Evolutionary conservation across 2,888 invertebrate species (phyloP), one percentile per base, ranked within the genome.

Genomic region (Coleophora deauratella): DNA sequence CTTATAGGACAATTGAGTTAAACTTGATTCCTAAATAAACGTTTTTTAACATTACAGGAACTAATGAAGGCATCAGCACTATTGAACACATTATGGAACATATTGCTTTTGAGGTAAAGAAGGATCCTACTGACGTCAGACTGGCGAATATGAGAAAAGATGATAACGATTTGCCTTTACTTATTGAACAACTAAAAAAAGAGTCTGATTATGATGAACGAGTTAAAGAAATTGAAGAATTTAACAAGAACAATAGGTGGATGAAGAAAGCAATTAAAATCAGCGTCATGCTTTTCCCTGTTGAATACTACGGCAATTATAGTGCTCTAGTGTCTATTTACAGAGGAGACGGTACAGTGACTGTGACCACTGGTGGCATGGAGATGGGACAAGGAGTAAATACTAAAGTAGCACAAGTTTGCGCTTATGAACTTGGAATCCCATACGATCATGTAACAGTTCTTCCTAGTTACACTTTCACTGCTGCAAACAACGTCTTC

Each of bases 321-420:
- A 80, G 88, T 33, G 88, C 88, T 0, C 66, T 89, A 45, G 88
- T 93, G 1, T 86, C 89, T 0, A 88, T 95, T 46, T 93, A 90
- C 56, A 88, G 90, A 44, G 84, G 87, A 0, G 91, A 93, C 64
- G 92, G 90, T 0, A 88, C 90, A 1, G 92, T 95, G 0, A 88
- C 90, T 0, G 75, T 94, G 0, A 77, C 88, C 0, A 91, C 91
- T 41, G 91, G 91, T 4, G 92, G 91, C 1, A 79, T 91, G 36
- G 92, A 92, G 72, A 89, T 90, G 77, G 94, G 94, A 0, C 94
- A 95, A 82, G 94, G 94, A 0, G 85, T 93, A 31, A 91, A 94
- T 50, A 94, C 94, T 0, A 94, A 94, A 86, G 90, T 87, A 0
- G 90, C 91, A 2, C 94, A 94, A 84, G 91, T 93, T 0, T 91